Percentiles rank a stretch among this genome's conserved stretches.
Evolutionary conservation across 1,140 invertebrate genomes (phyloP).

Genomic region (Polypedilum pembai): DNA sequence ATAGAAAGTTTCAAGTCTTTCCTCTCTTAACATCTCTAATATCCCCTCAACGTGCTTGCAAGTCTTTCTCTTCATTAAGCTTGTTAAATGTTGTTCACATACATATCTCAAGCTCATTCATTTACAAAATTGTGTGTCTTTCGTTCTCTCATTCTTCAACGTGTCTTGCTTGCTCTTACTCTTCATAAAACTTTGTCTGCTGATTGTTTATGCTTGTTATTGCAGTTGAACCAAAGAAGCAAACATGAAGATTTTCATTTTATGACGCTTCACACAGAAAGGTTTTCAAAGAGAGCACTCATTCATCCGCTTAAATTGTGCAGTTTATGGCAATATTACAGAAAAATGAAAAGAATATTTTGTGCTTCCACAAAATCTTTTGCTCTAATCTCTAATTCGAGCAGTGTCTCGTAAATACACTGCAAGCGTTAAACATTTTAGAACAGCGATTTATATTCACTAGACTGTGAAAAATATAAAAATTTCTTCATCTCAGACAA

Average conservation of each 20-base stretch:
- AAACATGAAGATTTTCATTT: conserved; percentile 19
- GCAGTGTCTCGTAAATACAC: neutral
- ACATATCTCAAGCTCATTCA: neutral
- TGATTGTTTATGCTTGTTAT: too few relatives aligned
- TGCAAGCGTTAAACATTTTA: neutral
- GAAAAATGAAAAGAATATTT: neutral
- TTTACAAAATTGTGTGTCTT: neutral
- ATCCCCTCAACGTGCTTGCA: too few relatives aligned
- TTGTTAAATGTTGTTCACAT: neutral
- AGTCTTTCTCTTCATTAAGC: neutral
- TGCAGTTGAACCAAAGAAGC: neutral
- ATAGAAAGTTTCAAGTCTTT: too few relatives aligned
- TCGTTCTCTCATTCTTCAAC: neutral
- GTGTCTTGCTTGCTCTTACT: too few relatives aligned
- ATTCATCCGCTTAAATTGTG: neutral
- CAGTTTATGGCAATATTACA: neutral
- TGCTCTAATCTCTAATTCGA: neutral
- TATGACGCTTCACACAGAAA: neutral
- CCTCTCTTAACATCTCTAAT: too few relatives aligned
- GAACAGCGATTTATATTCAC: neutral
- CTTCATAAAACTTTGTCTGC: too few relatives aligned
- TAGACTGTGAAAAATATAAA: neutral
- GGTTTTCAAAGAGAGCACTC: neutral
- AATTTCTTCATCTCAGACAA: too few relatives aligned
- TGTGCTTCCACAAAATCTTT: neutral